Evolutionary conservation across 2,113 vertebrate genomes (phyloP), one percentile per base, ranked within the genome.

Genomic region (Centropristis striata): DNA sequence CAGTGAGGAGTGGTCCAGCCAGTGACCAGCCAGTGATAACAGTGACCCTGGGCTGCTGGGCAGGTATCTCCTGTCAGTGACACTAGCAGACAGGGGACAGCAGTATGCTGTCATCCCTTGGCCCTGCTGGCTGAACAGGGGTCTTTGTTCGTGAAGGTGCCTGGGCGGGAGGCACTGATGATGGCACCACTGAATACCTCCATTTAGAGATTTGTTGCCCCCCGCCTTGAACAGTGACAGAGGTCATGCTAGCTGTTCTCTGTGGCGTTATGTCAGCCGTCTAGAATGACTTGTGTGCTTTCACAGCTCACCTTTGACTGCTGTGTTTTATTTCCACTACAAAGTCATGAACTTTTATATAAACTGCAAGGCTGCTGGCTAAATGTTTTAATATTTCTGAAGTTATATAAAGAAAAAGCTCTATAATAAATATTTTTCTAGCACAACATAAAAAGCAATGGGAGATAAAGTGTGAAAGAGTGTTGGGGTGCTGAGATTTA

Each of bases 131-230:
- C 66, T 89, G 55, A 92, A 88, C 70, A 41, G 73, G 64, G 49
- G 60, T 66, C 80, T 85, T 89, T 90, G 89, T 91, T 75, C 55
- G 15, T 36, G 58, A 47, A 79, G 83, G 63, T 86, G 78, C 65
- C 60, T 71, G 81, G 44, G 63, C 49, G 32, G 77, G 83, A 86
- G 76, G 77, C 66, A n/a, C 67, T 54, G 80, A 83, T 86, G 86
- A 86, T 71, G 42, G 71, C 65, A 60, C 66, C 44, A 20, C 65
- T 92, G 83, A 93, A 91, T 87, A 58, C 51, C 63, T 69, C 85
- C 68, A 83, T 92, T 91, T 84, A 87, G 53, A 60, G 64, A 71
- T 77, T 70, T 50, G 63, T 60, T 78, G 72, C 51, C 64, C 59
- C 58, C 25, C 13, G 28, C 32, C 66, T 58, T 47, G 54, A 64